Base-by-base conservation (phyloP, 2,113 vertebrate species). In the Gallinago media region DNA sequence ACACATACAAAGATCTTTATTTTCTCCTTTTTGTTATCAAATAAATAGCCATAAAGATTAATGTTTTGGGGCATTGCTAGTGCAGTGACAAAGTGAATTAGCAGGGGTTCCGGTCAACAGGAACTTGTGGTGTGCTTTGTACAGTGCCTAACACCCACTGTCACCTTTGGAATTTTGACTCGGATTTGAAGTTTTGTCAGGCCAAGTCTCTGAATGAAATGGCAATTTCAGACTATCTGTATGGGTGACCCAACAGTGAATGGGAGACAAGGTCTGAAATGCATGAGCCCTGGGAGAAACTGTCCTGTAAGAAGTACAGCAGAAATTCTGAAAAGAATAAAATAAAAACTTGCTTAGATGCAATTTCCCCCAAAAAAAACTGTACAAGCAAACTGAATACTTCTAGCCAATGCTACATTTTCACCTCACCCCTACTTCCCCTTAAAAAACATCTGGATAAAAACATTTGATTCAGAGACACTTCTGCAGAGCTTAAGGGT, bases 241-340 rank as follows among this genome's bases (percentile, higher is more conserved):
- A 21, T 11, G 63, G 26, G 27, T 55, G 23, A 75, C 25, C 38
- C 52, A 26, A 40, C 20, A 55, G 56, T 3, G 6, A 47, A 19
- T 7, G 5, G 38, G 13, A 77, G 15, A 14, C 16, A 32, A 54
- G 22, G 2, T 71, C 34, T 74, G 21, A 2, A 2, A 50, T 1
- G 7, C 42, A 74, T 74, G 20, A 46, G 12, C 7, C 25, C 19
- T 71, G 27, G 10, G 2, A 81, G 59, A 73, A 86, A 32, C 15
- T 46, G 15, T 46, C 19, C 50, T 4, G 0, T 29, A 27, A 67
- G 9, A 70, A 63, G 20, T 0, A 21, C 0, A 1, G 12, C 4
- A 59, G 21, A 89, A 67, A 65, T 77, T 88, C 13, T 81, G 32
- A 74, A 49, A 63, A 38, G 8, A 89, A 75, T 22, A n/a, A 72